Percentiles rank a stretch among this genome's conserved stretches.
Conservation (phyloP, 1,140 invertebrate genomes). For the Anastatus disparis region DNA sequence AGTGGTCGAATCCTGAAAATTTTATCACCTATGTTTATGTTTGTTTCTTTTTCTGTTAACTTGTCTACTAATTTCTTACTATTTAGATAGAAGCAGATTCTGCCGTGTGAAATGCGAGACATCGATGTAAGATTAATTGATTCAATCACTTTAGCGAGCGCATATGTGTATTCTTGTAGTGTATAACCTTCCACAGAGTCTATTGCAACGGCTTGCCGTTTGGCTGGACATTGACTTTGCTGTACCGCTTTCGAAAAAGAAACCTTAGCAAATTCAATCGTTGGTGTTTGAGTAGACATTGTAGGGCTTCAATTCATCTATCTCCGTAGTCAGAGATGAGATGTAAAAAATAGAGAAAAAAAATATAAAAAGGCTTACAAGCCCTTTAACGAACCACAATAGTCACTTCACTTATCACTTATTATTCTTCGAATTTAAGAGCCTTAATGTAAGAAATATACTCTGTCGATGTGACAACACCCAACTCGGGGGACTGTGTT, state of each 20-base stretch:
- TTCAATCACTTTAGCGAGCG: neutral
- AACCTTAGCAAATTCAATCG: too few species aligned
- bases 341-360: too few species aligned
- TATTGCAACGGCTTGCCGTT: constrained; percentile 11
- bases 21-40: neutral
- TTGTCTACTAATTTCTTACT: neutral
- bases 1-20: neutral
- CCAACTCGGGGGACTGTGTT: too few species aligned
- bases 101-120: neutral
- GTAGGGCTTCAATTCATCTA: too few species aligned
- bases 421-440: too few species aligned
- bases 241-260: neutral
- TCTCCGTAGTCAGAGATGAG: too few species aligned
- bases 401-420: too few species aligned
- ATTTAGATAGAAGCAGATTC: neutral
- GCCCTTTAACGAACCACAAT: too few species aligned
- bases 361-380: too few species aligned
- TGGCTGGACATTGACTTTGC: neutral
- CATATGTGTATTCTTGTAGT: constrained; percentile 10
- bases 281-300: too few species aligned
- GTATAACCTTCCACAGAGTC: constrained; percentile 19
- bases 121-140: neutral
- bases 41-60: neutral
- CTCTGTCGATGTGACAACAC: too few species aligned
- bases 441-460: too few species aligned